These are phyloP conservation scores for Cryptomyrus ogoouensis DNA, from an alignment of 2,113 vertebrate genomes.

Conservation along the genomic window DNA sequence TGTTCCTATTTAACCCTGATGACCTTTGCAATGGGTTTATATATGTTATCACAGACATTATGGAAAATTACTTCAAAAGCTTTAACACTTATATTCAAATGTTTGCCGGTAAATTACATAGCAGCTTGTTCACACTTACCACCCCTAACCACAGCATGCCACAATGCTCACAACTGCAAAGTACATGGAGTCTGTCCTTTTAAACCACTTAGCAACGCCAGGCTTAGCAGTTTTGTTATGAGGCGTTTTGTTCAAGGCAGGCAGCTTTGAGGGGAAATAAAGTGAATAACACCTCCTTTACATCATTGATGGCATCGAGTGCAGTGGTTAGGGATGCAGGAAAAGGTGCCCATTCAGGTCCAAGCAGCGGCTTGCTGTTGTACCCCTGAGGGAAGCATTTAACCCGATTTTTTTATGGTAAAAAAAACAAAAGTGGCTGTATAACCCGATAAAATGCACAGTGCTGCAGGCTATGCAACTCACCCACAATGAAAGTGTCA, in stretches of 20 bases:
- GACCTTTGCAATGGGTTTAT: background rate
- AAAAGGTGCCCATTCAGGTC: background rate
- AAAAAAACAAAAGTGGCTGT: slow-evolving; percentile 39
- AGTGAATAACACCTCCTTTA: background rate
- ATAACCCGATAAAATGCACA: background rate
- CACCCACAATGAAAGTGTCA: background rate
- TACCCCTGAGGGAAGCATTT: background rate
- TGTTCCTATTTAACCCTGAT: background rate
- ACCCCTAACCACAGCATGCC: background rate
- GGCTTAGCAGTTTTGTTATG: background rate
- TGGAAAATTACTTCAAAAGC: background rate
- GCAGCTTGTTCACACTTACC: background rate
- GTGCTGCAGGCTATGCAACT: slow-evolving; percentile 3
- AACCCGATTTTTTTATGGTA: background rate
- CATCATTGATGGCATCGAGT: background rate
- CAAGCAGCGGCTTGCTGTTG: background rate
- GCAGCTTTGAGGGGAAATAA: background rate
- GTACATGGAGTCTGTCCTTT: background rate
- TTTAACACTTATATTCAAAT: background rate
- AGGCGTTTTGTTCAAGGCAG: background rate
- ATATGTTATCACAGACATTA: background rate
- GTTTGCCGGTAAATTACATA: background rate
- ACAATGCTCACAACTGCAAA: background rate
- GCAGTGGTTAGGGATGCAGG: background rate
- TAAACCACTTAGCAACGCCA: background rate